phyloP scores from a whole-genome alignment of 64 coral and sea anemone species.

The Porites australiensis region DNA sequence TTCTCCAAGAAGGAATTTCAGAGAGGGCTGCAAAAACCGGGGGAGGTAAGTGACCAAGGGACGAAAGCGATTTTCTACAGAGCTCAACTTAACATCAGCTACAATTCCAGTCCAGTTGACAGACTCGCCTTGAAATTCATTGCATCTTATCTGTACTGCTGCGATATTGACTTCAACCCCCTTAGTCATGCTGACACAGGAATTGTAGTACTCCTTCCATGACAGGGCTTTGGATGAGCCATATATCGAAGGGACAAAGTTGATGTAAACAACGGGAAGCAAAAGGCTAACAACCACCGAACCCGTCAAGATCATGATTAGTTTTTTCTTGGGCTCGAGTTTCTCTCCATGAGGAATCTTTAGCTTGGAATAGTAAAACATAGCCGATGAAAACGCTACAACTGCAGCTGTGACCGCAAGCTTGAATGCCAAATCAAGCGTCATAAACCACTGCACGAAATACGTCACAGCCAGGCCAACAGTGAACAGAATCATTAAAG shows the following conservation, averaged over 20 bases:
- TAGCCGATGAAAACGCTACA: slow-evolving; percentile 53
- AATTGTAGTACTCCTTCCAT: slow-evolving; percentile 61
- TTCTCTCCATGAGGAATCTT: slow-evolving; percentile 54
- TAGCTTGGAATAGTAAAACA: slow-evolving; percentile 80
- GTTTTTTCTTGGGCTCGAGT: slow-evolving; percentile 65
- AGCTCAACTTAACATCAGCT: slow-evolving; percentile 62
- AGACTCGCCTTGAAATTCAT: slow-evolving; percentile 55
- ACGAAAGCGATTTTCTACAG: slow-evolving; percentile 79
- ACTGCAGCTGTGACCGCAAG: slow-evolving; percentile 73
- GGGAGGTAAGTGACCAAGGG: slow-evolving; percentile 72
- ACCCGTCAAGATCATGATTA: slow-evolving; percentile 37
- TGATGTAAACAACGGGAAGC: slow-evolving; percentile 75
- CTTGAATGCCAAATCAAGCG: slow-evolving; percentile 72
- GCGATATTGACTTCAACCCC: slow-evolving; percentile 40
- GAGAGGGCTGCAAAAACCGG: slow-evolving; percentile 64
- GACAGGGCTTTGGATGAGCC: neutral
- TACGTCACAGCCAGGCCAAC: slow-evolving; percentile 70
- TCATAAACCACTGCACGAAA: slow-evolving; percentile 83
- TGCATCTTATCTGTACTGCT: slow-evolving; percentile 64
- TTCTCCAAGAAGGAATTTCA: slow-evolving; percentile 78
- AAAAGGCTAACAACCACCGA: slow-evolving; percentile 73
- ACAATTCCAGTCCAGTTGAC: slow-evolving; percentile 81
- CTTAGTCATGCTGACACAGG: slow-evolving; percentile 43
- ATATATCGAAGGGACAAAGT: slow-evolving; percentile 68
- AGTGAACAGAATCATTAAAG: slow-evolving; percentile 73